These are phyloP conservation scores for Hypotaenidia okinawae DNA, from an alignment of 2,797 vertebrate genomes.

Conservation along the genomic window DNA sequence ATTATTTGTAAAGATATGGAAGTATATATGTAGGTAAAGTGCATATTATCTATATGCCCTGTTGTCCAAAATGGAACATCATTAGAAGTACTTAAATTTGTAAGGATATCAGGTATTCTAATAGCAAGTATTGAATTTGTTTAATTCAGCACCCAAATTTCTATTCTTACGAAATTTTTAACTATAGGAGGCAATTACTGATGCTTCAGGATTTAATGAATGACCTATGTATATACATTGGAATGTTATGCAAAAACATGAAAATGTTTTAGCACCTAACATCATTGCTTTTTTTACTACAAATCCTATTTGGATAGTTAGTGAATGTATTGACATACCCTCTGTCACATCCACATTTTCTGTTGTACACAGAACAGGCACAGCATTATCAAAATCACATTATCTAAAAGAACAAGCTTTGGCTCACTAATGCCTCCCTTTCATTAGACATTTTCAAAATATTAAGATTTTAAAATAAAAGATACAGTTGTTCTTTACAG, in stretches of 20 bases:
- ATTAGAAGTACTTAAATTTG: not conserved
- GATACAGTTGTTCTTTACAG: not conserved
- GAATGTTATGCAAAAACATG: not conserved
- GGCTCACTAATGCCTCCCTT: not conserved
- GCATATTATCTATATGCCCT: not conserved
- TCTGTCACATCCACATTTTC: not conserved
- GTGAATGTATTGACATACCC: not conserved
- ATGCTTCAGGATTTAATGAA: not conserved
- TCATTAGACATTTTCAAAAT: not conserved
- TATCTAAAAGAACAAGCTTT: not conserved
- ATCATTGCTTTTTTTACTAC: not conserved
- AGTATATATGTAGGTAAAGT: not conserved
- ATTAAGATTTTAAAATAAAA: not conserved
- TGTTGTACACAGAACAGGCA: not conserved
- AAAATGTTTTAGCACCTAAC: not conserved
- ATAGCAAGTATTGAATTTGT: not conserved
- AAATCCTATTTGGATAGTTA: not conserved
- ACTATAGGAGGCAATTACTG: not conserved
- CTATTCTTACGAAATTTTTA: not conserved
- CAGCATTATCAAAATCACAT: not conserved
- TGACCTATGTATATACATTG: not conserved
- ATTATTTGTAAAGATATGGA: not conserved
- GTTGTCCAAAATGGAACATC: not conserved
- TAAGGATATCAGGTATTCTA: not conserved
- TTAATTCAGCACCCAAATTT: not conserved